Conservation (phyloP, 2,113 vertebrate genomes). For the Thunnus maccoyii region DNA sequence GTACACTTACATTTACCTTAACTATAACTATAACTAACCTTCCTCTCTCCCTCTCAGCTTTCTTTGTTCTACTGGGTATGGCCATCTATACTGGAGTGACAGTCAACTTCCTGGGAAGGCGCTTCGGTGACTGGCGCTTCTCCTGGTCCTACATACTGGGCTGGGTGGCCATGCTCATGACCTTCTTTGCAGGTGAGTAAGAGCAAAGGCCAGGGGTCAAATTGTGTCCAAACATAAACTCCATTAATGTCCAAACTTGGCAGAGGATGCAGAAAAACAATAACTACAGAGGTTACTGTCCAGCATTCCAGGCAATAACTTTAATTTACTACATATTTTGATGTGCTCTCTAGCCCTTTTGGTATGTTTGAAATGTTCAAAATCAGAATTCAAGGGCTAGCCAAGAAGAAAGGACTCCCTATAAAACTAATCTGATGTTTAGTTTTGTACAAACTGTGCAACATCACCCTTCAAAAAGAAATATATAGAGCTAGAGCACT, state of each 20-base stretch:
- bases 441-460: not conserved
- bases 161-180: slow-evolving; percentile 92
- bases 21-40: not conserved
- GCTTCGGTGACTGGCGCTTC: slow-evolving; percentile 92
- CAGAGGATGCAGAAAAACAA: not conserved
- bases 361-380: not conserved
- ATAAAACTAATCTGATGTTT: too few species aligned
- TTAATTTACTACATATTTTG: not conserved
- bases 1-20: too few species aligned
- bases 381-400: too few species aligned
- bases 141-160: slow-evolving; percentile 93
- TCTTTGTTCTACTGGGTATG: slow-evolving; percentile 89
- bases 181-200: slow-evolving; percentile 89
- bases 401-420: too few species aligned
- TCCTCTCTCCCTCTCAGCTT: slow-evolving; percentile 70
- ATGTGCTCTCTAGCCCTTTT: not conserved
- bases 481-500: too few species aligned
- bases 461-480: not conserved
- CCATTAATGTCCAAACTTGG: not conserved
- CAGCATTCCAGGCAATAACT: too few species aligned
- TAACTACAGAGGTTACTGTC: too few species aligned
- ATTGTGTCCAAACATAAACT: not conserved
- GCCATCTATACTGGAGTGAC: slow-evolving; percentile 91
- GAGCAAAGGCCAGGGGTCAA: not conserved
- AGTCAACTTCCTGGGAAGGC: slow-evolving; percentile 88